These are phyloP conservation scores for Dolichopus griseipennis DNA, from an alignment of 2,888 invertebrate genomes.

Conservation along the genomic window DNA sequence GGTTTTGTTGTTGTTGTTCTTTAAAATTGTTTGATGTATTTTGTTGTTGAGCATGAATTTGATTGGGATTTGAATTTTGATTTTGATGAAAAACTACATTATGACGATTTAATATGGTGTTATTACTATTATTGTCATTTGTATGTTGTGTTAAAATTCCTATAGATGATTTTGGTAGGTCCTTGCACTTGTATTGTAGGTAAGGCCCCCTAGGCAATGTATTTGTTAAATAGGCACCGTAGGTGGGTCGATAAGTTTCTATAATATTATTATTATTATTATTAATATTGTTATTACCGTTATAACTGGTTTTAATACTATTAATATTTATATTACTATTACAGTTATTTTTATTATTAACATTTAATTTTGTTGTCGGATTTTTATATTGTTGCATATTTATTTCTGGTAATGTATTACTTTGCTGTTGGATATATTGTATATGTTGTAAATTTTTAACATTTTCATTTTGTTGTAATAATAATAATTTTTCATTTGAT, in stretches of 20 bases:
- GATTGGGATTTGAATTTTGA: constrained; percentile 9
- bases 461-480: background rate
- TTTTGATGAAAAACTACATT: constrained; percentile 11
- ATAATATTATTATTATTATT: constrained; percentile 15
- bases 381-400: background rate
- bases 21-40: background rate
- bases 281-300: constrained; percentile 13
- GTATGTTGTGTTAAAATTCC: background rate
- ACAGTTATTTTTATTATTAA: background rate
- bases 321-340: constrained; percentile 10
- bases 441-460: background rate
- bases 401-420: background rate
- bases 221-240: constrained; percentile 26
- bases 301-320: constrained; percentile 12
- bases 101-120: constrained; percentile 14
- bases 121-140: constrained; percentile 13
- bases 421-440: background rate
- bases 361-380: background rate
- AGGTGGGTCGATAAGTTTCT: constrained; percentile 24
- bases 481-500: background rate
- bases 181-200: constrained; percentile 27
- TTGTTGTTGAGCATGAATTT: constrained; percentile 10
- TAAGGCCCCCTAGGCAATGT: constrained; percentile 28
- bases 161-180: constrained; percentile 17
- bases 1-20: constrained; percentile 13